Conservation (phyloP, 30 jellyfish, hydroid and myxozoan genomes). For the Aurelia sp. region DNA sequence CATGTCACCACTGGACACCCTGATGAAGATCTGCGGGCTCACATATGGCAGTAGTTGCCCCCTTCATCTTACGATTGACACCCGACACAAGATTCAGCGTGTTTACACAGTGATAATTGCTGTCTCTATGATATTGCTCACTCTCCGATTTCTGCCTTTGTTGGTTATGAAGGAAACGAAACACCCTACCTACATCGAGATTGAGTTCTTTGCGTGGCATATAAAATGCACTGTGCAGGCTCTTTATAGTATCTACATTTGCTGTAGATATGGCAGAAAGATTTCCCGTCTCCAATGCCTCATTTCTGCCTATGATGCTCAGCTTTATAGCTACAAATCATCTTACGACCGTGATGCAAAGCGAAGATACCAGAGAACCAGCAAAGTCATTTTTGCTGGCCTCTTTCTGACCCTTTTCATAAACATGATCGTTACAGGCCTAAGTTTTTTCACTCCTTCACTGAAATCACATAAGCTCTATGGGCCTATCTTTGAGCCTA, state of each 20-base stretch:
- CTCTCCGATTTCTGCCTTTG: constrained; percentile 27
- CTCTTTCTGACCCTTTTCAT: neutral
- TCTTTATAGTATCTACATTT: constrained; percentile 42
- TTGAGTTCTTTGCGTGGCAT: constrained; percentile 42
- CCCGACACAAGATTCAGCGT: constrained; percentile 42
- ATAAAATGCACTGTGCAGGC: constrained; percentile 44
- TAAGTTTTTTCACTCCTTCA: neutral
- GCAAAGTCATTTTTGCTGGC: neutral
- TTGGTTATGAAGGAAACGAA: neutral
- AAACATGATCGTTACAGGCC: neutral
- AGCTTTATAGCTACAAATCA: constrained; percentile 17
- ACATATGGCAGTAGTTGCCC: constrained; percentile 69
- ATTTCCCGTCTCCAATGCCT: constrained; percentile 53
- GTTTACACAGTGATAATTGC: constrained; percentile 26
- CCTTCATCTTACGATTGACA: neutral
- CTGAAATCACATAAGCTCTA: neutral
- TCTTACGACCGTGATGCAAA: constrained; percentile 1
- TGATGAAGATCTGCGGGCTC: constrained; percentile 60
- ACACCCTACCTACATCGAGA: constrained; percentile 12
- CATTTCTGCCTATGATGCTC: constrained; percentile 33
- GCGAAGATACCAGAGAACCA: constrained; percentile 2
- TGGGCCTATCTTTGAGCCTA: constrained; percentile 14
- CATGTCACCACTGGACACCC: constrained; percentile 22
- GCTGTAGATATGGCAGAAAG: constrained; percentile 43
- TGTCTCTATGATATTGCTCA: neutral